Evolutionary conservation across 2,888 invertebrate species (phyloP).

Genomic region (Maniola hyperantus): DNA sequence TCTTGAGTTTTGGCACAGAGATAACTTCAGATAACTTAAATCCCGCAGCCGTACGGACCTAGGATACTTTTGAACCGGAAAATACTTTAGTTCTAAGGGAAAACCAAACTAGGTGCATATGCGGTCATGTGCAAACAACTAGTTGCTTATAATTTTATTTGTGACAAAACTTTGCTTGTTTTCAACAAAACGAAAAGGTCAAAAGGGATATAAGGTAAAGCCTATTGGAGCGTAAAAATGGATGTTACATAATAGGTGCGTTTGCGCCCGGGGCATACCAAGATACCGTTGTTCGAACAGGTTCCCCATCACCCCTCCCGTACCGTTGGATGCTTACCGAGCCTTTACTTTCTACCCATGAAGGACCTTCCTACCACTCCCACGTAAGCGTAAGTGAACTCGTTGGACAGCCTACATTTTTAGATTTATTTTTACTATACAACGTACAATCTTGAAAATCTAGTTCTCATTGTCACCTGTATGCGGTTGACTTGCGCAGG

Average conservation of each 20-base stretch:
- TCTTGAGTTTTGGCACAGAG: too few species aligned
- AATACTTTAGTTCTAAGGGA: too few species aligned
- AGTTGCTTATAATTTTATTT: neutral
- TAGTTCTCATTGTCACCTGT: constrained; percentile 3
- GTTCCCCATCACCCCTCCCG: constrained; percentile 59
- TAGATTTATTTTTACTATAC: constrained; percentile 28
- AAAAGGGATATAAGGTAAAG: constrained; percentile 38
- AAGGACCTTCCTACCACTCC: constrained; percentile 69
- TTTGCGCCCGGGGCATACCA: constrained; percentile 62
- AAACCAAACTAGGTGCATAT: too few species aligned
- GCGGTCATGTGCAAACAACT: too few species aligned
- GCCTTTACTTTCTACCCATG: constrained; percentile 80
- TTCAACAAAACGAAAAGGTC: constrained; percentile 31
- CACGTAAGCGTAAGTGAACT: constrained; percentile 43
- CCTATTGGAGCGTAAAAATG: constrained; percentile 66
- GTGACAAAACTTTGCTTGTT: neutral
- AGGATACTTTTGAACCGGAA: too few species aligned
- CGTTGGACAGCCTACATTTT: constrained; percentile 29
- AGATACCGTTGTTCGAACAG: constrained; percentile 78
- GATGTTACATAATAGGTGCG: constrained; percentile 79
- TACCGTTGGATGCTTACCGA: constrained; percentile 54
- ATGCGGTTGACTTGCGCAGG: neutral
- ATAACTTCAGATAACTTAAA: too few species aligned
- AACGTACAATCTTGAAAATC: constrained; percentile 3
- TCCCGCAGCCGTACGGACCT: too few species aligned